Base-by-base conservation (phyloP, 2,888 invertebrate species). In the Cephus pulcher region DNA sequence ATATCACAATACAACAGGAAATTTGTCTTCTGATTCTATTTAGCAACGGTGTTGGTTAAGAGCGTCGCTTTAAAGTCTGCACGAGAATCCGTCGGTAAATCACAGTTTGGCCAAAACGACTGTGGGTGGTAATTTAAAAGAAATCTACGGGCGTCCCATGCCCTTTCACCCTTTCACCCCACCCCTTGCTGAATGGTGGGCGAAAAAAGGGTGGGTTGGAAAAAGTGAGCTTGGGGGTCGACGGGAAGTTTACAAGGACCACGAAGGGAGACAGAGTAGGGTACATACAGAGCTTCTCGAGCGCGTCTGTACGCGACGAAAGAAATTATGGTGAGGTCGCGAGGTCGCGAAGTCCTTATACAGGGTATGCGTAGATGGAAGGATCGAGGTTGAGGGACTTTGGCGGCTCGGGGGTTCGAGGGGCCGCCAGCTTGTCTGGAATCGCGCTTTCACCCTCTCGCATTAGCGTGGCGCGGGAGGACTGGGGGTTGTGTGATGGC, bases 71-170 rank as follows among this genome's bases (percentile, higher is more conserved):
- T 40, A 40, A 40, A 40, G 40, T 40, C 40, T 40, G 15, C 40
- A 40, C 40, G 15, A 40, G 40, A 15, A 15, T 40, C 40, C 40
- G 40, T 6, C 40, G 15, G 40, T 40, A 40, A 40, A 40, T 40
- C 40, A 40, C 40, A 15, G 40, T 40, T 40, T 40, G 40, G 40
- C 40, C 40, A 15, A 40, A 40, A 40, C 40, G 40, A 15, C 40
- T 74, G 75, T 30, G 74, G 32, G 74, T 34, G 74, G 74, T 74
- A 33, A 33, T 35, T 35, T n/a, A 74, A 74, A 74, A 30, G 74
- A 74, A 34, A 74, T 74, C 40, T 40, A 40, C 15, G 40, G 6
- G 40, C 40, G 40, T 40, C 40, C 40, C 15, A 40, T 40, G 40
- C 40, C 56, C 56, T 56, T 56, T 56, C 56, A 56, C 56, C 23